Conservation (phyloP, 2,113 vertebrate species). For the Peromyscus polionotus region DNA sequence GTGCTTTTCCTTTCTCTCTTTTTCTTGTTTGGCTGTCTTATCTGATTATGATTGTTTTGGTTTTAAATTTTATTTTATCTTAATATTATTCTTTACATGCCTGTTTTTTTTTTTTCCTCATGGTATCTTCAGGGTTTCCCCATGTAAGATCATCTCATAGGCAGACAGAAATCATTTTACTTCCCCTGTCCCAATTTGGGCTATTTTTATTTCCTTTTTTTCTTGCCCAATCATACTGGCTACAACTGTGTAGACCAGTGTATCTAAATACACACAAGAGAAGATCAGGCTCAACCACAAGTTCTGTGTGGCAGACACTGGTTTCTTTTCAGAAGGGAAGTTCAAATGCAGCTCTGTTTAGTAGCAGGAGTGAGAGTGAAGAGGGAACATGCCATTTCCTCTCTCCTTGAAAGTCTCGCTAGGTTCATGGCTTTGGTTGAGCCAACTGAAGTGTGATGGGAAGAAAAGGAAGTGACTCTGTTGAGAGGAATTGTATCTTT, state of each 20-base stretch:
- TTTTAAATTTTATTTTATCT: neutral
- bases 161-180: neutral
- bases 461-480: neutral
- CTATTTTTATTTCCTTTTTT: neutral
- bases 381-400: conserved; percentile 1
- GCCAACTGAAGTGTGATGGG: neutral
- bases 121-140: neutral
- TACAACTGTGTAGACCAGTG: neutral
- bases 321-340: conserved; percentile 18
- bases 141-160: neutral
- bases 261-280: neutral
- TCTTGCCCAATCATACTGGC: neutral
- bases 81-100: neutral
- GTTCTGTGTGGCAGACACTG: neutral
- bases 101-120: neutral
- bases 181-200: neutral
- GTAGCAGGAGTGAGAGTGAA: neutral
- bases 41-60: neutral
- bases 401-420: neutral
- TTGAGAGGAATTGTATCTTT: conserved; percentile 1
- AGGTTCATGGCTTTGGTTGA: neutral
- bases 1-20: neutral
- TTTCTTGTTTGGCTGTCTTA: neutral
- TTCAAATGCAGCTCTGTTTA: neutral
- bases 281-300: neutral